phyloP scores from a whole-genome alignment of 92 coral and sea anemone species.

The Paragorgia papillata region DNA sequence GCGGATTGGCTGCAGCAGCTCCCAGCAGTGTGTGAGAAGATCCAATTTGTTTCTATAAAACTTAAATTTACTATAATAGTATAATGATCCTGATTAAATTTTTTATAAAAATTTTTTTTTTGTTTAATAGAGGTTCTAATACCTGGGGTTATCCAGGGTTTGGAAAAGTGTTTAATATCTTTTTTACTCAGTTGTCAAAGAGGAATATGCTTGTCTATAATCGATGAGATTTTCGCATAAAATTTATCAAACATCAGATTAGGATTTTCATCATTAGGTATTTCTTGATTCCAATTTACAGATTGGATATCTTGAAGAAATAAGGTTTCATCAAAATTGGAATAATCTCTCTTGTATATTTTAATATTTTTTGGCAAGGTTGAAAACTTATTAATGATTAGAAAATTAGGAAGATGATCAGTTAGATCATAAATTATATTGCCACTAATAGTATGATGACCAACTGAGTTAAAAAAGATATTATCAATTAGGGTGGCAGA shows the following conservation, averaged over 20 bases:
- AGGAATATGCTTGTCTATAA: conserved; percentile 49
- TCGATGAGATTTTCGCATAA: conserved; percentile 13
- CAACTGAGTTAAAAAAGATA: conserved; percentile 51
- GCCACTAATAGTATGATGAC: conserved; percentile 49
- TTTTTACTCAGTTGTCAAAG: conserved; percentile 39
- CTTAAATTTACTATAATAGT: conserved; percentile 46
- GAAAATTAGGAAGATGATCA: conserved; percentile 57
- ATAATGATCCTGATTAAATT: conserved; percentile 33
- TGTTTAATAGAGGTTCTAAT: conserved; percentile 46
- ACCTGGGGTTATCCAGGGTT: conserved; percentile 61
- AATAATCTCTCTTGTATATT: conserved; percentile 51
- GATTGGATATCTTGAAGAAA: conserved; percentile 39
- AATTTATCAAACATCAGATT: too few relatives aligned
- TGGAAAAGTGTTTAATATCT: conserved; percentile 45
- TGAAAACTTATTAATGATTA: conserved; percentile 50
- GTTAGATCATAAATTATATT: conserved; percentile 49
- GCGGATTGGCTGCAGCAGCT: too few relatives aligned
- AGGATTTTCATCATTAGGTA: background rate
- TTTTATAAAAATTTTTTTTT: conserved; percentile 44
- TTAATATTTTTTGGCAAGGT: conserved; percentile 43
- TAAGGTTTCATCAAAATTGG: conserved; percentile 43
- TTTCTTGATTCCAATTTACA: conserved; percentile 36
- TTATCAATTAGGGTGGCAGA: conserved; percentile 62
- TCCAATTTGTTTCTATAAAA: conserved; percentile 50
- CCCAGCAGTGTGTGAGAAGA: conserved; percentile 42